phyloP scores from a whole-genome alignment of 2,113 vertebrate species.

The human (Homo sapiens) region DNA sequence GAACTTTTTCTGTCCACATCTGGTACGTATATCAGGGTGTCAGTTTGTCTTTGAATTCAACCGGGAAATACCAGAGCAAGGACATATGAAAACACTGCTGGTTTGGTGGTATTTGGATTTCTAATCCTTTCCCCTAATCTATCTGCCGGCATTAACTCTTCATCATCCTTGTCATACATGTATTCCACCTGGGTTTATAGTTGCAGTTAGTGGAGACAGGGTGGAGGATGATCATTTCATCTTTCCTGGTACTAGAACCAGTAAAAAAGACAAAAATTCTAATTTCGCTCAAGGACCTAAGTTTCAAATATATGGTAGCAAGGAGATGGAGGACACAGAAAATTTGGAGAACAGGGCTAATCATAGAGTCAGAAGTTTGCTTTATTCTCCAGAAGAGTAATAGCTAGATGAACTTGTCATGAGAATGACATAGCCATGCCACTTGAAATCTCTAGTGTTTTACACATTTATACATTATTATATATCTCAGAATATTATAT shows the following conservation, averaged over 20 bases:
- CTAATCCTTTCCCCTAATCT: not conserved
- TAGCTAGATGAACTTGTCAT: not conserved
- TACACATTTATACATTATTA: not conserved
- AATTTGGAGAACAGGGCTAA: not conserved
- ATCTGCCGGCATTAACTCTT: fast-evolving
- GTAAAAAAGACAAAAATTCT: not conserved
- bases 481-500: not conserved
- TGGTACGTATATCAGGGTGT: not conserved
- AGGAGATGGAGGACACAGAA: not conserved
- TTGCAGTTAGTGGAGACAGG: not conserved
- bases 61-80: not conserved
- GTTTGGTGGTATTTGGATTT: not conserved
- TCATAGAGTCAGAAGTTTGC: not conserved
- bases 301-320: not conserved
- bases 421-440: not conserved
- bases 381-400: not conserved
- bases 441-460: constrained; percentile 2
- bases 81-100: not conserved
- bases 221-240: not conserved
- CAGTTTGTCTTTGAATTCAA: not conserved
- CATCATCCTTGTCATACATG: not conserved
- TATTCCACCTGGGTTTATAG: not conserved
- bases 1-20: not conserved
- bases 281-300: not conserved
- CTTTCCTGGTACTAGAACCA: not conserved